Evolutionary conservation across 1,140 invertebrate genomes (phyloP).

Genomic region (Triops longicaudatus): DNA sequence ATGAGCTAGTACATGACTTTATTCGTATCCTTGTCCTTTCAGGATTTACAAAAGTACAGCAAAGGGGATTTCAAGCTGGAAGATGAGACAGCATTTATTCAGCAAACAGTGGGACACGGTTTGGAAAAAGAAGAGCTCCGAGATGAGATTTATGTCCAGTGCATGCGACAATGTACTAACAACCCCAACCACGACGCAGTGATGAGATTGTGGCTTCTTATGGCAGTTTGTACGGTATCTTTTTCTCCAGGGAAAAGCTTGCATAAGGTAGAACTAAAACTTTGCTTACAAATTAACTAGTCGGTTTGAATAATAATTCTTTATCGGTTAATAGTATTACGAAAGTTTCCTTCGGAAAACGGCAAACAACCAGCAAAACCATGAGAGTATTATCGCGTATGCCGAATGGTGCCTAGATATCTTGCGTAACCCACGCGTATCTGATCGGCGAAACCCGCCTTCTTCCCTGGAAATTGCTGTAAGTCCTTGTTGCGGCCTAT

Average conservation of each 20-base stretch:
- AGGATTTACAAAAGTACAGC: slow-evolving; percentile 55
- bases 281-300: too few species aligned
- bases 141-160: slow-evolving; percentile 82
- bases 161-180: slow-evolving; percentile 56
- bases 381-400: slow-evolving; percentile 51
- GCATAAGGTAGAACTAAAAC: slow-evolving; percentile 43
- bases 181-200: slow-evolving; percentile 63
- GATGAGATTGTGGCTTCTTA: slow-evolving; percentile 68
- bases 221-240: slow-evolving; percentile 79
- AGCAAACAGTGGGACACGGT: slow-evolving; percentile 73
- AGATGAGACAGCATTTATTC: slow-evolving; percentile 69
- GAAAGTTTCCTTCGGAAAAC: slow-evolving; percentile 63
- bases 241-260: slow-evolving; percentile 85
- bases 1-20: slow-evolving; percentile 25
- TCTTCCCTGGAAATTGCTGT: slow-evolving; percentile 88
- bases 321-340: slow-evolving; percentile 51
- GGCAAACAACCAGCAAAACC: slow-evolving; percentile 47
- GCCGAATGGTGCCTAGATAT: slow-evolving; percentile 91
- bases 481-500: slow-evolving; percentile 36
- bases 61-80: slow-evolving; percentile 74
- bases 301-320: not conserved
- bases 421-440: slow-evolving; percentile 74
- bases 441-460: slow-evolving; percentile 69
- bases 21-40: slow-evolving; percentile 22
- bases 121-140: slow-evolving; percentile 78